Conservation (phyloP, 2,888 invertebrate species). For the Epirrhoe tristata region DNA sequence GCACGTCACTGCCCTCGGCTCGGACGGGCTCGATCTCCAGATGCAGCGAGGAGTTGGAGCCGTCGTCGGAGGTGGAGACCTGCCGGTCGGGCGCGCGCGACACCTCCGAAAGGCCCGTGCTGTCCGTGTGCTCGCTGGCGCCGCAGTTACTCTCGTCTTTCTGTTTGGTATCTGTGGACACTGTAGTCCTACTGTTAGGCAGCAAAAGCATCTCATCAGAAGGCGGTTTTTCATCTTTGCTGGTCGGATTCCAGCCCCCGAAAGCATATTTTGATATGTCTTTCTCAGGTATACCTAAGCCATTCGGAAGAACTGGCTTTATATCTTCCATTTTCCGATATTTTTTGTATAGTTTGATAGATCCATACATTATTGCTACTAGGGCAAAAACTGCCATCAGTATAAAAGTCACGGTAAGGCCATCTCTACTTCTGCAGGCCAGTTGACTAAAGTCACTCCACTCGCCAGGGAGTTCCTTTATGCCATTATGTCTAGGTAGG, state of each 20-base stretch:
- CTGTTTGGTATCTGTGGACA: constrained; percentile 67
- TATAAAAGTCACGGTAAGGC: constrained; percentile 66
- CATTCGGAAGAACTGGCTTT: constrained; percentile 88
- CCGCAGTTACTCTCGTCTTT: constrained; percentile 71
- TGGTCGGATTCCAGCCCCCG: constrained; percentile 71
- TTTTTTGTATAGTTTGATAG: constrained; percentile 84
- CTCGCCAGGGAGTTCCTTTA: constrained; percentile 62
- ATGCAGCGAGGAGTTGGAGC: constrained; percentile 73
- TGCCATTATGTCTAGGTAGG: constrained; percentile 47
- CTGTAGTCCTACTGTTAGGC: constrained; percentile 68
- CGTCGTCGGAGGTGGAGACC: constrained; percentile 73
- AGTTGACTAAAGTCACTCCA: constrained; percentile 73
- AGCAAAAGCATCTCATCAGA: constrained; percentile 79
- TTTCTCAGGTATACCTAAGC: constrained; percentile 82
- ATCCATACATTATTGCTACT: constrained; percentile 64
- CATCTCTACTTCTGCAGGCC: constrained; percentile 65
- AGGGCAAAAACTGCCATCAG: constrained; percentile 65
- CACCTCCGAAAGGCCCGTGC: constrained; percentile 77
- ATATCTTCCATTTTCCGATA: constrained; percentile 88
- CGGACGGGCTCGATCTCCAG: constrained; percentile 67
- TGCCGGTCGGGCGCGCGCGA: constrained; percentile 73
- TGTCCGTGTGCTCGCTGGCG: constrained; percentile 78
- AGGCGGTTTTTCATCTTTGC: constrained; percentile 77
- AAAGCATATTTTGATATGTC: constrained; percentile 75
- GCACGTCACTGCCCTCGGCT: constrained; percentile 52